Conservation (phyloP, 2,888 invertebrate species). For the Ophonus ardosiacus region DNA sequence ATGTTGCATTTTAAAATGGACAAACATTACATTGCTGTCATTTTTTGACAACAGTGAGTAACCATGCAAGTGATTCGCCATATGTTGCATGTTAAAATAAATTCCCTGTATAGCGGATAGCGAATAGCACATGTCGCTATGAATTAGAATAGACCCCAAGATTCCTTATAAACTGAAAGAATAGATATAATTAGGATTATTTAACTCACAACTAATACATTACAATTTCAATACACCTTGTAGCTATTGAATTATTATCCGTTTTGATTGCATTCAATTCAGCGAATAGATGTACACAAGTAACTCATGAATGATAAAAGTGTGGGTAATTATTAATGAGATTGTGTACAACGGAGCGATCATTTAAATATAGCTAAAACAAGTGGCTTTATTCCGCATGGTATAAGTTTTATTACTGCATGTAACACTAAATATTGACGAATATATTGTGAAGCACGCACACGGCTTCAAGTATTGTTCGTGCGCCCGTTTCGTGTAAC, state of each 20-base stretch:
- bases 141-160: too few species aligned
- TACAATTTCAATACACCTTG: too few species aligned
- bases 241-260: background rate
- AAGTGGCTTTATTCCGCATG: slow-evolving; percentile 11
- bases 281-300: background rate
- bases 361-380: slow-evolving; percentile 40
- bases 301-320: background rate
- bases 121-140: too few species aligned
- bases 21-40: too few species aligned
- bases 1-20: too few species aligned
- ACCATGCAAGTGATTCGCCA: too few species aligned
- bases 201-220: too few species aligned
- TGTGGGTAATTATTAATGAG: background rate
- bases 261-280: background rate
- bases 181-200: too few species aligned
- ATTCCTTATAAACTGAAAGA: too few species aligned
- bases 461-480: slow-evolving; percentile 30
- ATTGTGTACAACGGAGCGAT: background rate
- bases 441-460: slow-evolving; percentile 24
- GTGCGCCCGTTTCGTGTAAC: slow-evolving; percentile 33
- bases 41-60: too few species aligned
- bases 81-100: too few species aligned
- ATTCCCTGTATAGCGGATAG: too few species aligned
- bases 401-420: slow-evolving; percentile 9
- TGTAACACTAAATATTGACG: slow-evolving; percentile 47